Evolutionary conservation across 2,797 vertebrate species (phyloP).

Genomic region (Melanotaenia boesemani): DNA sequence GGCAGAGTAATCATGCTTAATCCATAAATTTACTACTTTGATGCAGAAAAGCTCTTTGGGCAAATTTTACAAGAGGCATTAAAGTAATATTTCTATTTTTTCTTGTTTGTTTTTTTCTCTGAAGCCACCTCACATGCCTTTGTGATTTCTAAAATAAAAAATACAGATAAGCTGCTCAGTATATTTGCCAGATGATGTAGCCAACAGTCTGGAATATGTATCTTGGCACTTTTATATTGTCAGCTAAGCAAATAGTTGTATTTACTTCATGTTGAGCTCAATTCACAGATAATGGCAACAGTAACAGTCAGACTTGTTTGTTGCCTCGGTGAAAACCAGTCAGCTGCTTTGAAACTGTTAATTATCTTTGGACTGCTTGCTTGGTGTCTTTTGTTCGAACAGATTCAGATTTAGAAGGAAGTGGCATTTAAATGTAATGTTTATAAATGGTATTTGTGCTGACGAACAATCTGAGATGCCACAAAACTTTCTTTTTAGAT

Average conservation of each 20-base stretch:
- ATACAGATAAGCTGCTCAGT: constrained; percentile 42
- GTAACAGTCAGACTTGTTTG: constrained; percentile 30
- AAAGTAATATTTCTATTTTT: constrained; percentile 15
- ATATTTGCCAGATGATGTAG: constrained; percentile 37
- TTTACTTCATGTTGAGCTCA: constrained; percentile 41
- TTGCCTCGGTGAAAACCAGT: constrained; percentile 18
- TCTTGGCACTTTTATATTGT: constrained; percentile 43
- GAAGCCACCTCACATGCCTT: constrained; percentile 17
- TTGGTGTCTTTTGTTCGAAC: constrained; percentile 8
- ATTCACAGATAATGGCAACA: constrained; percentile 36
- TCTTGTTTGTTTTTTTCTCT: constrained; percentile 11
- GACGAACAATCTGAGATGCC: constrained; percentile 7
- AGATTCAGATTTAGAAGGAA: neutral
- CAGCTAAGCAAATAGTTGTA: constrained; percentile 49
- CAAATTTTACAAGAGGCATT: neutral
- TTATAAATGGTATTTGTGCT: constrained; percentile 5
- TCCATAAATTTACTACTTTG: neutral
- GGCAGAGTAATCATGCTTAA: neutral
- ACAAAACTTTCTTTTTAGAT: neutral
- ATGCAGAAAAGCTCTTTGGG: neutral
- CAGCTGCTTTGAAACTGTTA: constrained; percentile 8
- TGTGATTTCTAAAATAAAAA: constrained; percentile 8
- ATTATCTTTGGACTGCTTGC: constrained; percentile 20
- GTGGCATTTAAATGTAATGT: neutral
- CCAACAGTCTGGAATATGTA: constrained; percentile 56